Evolutionary conservation across 2,797 vertebrate species (phyloP).

Genomic region (Betta splendens): DNA sequence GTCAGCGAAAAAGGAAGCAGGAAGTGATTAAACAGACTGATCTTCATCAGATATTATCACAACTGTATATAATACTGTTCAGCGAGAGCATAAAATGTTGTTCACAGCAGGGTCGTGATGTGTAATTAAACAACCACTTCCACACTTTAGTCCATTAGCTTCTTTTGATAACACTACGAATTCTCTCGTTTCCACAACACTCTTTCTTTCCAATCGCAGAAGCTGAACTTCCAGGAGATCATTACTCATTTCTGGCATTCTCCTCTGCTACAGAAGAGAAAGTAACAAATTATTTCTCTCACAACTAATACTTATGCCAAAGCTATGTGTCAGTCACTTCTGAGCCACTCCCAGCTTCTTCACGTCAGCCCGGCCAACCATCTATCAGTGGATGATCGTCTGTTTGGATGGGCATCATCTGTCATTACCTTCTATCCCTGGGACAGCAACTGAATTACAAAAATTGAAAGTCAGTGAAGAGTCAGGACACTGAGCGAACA

Average conservation of each 20-base stretch:
- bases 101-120: constrained; percentile 39
- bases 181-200: constrained; percentile 60
- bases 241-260: constrained; percentile 72
- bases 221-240: constrained; percentile 70
- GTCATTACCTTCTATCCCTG: constrained; percentile 71
- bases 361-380: constrained; percentile 62
- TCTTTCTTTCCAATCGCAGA: constrained; percentile 71
- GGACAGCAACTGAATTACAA: constrained; percentile 69
- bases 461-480: constrained; percentile 62
- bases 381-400: constrained; percentile 71
- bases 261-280: constrained; percentile 59
- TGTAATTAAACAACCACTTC: constrained; percentile 74
- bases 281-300: constrained; percentile 70
- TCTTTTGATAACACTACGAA: constrained; percentile 60
- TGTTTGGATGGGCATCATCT: constrained; percentile 68
- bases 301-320: constrained; percentile 60
- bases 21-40: constrained; percentile 26
- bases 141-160: constrained; percentile 71
- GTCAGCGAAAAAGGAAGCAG: constrained; percentile 35
- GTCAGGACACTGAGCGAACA: constrained; percentile 60
- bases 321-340: constrained; percentile 72
- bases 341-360: constrained; percentile 52
- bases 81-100: constrained; percentile 39
- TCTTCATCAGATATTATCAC: constrained; percentile 11
- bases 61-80: constrained; percentile 37